phyloP scores from a whole-genome alignment of 2,113 vertebrate species.

The Vicugna pacos region DNA sequence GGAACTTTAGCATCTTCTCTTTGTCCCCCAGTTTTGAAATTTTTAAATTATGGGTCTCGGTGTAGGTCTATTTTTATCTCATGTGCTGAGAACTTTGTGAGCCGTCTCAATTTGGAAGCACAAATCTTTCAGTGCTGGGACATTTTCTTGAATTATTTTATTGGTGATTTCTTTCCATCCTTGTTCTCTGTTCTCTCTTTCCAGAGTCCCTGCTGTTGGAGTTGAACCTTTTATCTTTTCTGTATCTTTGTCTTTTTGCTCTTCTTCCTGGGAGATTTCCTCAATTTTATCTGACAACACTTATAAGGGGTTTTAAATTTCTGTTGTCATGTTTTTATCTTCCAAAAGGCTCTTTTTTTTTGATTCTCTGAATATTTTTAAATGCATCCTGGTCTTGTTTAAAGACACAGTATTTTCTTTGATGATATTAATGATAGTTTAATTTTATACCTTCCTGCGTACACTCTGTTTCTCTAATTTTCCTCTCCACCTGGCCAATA shows the following conservation, averaged over 20 bases:
- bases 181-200: neutral
- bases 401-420: neutral
- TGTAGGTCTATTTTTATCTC: neutral
- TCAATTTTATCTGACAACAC: neutral
- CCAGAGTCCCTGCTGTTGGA: neutral
- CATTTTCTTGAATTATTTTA: neutral
- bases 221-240: neutral
- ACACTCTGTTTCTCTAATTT: neutral
- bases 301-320: neutral
- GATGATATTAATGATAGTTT: neutral
- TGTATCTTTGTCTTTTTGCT: neutral
- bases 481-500: too few species aligned
- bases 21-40: neutral
- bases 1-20: neutral
- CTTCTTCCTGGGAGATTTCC: neutral
- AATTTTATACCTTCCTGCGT: neutral
- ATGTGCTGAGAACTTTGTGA: neutral
- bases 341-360: neutral
- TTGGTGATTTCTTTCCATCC: neutral
- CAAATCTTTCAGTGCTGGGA: neutral
- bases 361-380: neutral
- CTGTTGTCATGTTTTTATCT: slow-evolving; percentile 8
- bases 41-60: neutral
- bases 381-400: neutral
- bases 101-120: neutral